A percentile compares a stretch with the other conserved stretches of the same genome.
Evolutionary conservation across 2,113 vertebrate genomes (phyloP).

Genomic region (Nothoprocta perdicaria): DNA sequence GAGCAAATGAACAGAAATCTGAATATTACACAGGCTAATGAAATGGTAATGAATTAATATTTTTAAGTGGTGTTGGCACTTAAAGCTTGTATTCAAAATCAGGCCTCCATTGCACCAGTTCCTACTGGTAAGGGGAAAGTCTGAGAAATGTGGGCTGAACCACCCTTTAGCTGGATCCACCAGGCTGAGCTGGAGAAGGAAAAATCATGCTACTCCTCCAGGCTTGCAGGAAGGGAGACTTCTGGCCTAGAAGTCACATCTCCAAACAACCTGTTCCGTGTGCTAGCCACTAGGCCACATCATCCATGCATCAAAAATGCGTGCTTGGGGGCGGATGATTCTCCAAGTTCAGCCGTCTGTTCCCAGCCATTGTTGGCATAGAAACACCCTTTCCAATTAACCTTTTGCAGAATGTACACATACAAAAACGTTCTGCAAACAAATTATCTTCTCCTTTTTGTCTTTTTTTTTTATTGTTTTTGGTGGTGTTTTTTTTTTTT

Average conservation of each 20-base stretch:
- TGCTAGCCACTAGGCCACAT: background rate
- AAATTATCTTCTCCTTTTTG: background rate
- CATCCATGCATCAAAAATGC: fast-evolving
- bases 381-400: conserved; percentile 61
- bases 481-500: background rate
- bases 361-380: conserved; percentile 51
- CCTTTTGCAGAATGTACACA: background rate
- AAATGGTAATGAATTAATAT: background rate
- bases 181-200: background rate
- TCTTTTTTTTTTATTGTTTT: background rate
- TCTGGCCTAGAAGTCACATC: background rate
- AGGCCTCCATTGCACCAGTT: background rate
- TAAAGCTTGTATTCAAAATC: background rate
- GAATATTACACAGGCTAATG: background rate
- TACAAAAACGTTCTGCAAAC: background rate
- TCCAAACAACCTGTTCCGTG: background rate
- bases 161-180: background rate
- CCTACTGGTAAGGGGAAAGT: background rate
- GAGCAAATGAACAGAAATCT: background rate
- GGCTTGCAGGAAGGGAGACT: background rate
- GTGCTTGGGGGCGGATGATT: background rate
- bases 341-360: conserved; percentile 15
- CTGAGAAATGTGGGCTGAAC: background rate
- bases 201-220: background rate
- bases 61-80: background rate